Percentiles rank a stretch among this genome's conserved stretches.
Evolutionary conservation across 23 tunicate genomes (phyloP).

Genomic region (Ascidia mentula): DNA sequence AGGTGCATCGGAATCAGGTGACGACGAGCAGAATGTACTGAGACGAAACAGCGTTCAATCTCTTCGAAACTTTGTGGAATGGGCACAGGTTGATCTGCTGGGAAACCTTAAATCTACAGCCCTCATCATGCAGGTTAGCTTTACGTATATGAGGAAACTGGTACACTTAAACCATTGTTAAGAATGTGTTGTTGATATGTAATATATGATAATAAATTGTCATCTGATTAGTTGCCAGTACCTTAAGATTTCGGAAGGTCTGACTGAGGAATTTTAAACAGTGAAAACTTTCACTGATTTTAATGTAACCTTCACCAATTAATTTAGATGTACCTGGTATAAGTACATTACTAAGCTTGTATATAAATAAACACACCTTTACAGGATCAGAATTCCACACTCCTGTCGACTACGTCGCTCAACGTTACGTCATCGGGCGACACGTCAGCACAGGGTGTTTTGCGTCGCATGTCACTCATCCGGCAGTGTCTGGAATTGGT

Average conservation of each 20-base stretch:
- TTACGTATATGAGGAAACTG: too few species aligned
- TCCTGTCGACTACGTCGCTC: constrained; percentile 7
- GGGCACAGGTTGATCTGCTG: constrained; percentile 24
- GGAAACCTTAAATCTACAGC: constrained; percentile 26
- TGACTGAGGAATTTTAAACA: too few species aligned
- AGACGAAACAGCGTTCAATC: neutral
- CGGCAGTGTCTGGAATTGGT: neutral
- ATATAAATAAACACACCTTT: too few species aligned
- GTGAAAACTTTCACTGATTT: too few species aligned
- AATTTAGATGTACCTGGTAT: too few species aligned
- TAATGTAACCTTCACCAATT: too few species aligned
- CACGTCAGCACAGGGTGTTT: neutral
- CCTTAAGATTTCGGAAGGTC: too few species aligned
- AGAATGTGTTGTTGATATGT: too few species aligned
- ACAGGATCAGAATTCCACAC: constrained; percentile 1
- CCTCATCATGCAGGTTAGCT: constrained; percentile 13
- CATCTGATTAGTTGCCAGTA: too few species aligned
- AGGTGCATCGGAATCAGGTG: neutral
- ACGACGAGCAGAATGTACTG: neutral
- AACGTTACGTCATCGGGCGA: neutral
- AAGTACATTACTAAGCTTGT: too few species aligned
- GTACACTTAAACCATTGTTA: too few species aligned
- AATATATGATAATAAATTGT: too few species aligned
- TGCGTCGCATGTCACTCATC: neutral
- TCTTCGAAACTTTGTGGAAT: neutral